phyloP scores from a whole-genome alignment of 2,113 vertebrate species.

The Pygoscelis adeliae region DNA sequence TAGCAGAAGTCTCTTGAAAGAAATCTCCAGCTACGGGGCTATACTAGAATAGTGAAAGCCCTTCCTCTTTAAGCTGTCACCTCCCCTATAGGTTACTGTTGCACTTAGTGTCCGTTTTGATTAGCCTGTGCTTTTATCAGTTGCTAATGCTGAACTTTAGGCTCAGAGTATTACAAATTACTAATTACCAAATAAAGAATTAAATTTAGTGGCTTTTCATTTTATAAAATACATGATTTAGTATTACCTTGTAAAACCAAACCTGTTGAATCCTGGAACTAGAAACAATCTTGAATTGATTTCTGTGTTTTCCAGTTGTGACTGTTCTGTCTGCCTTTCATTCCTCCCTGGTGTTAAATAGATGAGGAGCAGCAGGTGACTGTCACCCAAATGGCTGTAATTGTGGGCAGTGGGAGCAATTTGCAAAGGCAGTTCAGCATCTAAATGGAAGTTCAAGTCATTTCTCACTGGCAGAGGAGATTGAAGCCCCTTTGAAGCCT shows the following conservation, averaged over 20 bases:
- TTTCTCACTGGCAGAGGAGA: not conserved
- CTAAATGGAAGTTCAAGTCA: not conserved
- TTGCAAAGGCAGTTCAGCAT: not conserved
- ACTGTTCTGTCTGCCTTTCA: not conserved
- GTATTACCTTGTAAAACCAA: not conserved
- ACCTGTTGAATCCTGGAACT: not conserved
- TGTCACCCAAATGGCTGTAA: not conserved
- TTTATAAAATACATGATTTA: not conserved
- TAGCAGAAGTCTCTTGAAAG: not conserved
- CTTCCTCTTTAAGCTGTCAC: not conserved
- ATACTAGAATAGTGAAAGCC: not conserved
- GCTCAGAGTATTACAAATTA: not conserved
- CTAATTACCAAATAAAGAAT: not conserved
- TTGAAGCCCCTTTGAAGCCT: not conserved
- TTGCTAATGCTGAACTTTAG: not conserved
- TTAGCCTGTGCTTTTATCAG: not conserved
- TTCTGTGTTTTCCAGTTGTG: not conserved
- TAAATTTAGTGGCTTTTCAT: not conserved
- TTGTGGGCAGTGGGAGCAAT: not conserved
- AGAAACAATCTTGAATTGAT: not conserved
- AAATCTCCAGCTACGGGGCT: not conserved
- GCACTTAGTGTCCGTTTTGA: not conserved
- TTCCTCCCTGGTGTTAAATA: not conserved
- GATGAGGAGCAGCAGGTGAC: not conserved
- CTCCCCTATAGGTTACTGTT: not conserved